Evolutionary conservation across 2,113 vertebrate species (phyloP).

Genomic region (Daboia siamensis): DNA sequence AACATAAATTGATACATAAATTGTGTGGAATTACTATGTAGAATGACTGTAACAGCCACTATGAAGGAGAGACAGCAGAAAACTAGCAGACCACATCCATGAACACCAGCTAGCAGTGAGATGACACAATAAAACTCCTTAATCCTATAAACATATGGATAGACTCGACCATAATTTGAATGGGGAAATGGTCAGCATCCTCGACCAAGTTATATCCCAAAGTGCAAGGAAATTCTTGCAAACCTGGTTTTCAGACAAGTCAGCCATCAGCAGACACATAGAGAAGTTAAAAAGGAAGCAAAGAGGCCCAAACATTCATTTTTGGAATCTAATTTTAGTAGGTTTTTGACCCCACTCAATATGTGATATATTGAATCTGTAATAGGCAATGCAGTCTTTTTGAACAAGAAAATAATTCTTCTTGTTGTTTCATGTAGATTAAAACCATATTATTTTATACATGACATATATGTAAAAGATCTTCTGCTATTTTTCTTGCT

Average conservation of each 20-base stretch:
- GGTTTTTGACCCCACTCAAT: neutral
- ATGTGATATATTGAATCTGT: neutral
- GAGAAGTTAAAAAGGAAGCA: neutral
- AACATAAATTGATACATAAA: neutral
- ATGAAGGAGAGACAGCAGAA: too few species aligned
- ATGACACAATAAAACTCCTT: neutral
- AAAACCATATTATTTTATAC: neutral
- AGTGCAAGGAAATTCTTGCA: neutral
- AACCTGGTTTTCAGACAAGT: neutral
- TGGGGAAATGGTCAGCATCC: neutral
- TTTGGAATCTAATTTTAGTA: neutral
- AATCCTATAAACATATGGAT: neutral
- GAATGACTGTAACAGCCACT: neutral
- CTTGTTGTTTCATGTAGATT: neutral
- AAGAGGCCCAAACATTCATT: neutral
- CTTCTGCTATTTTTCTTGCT: neutral
- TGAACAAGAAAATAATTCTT: neutral
- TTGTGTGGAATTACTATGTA: neutral
- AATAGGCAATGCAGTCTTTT: neutral
- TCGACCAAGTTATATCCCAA: neutral
- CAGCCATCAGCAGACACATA: neutral
- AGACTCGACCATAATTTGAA: neutral
- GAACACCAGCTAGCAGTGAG: neutral
- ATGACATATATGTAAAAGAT: neutral
- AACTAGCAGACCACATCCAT: too few species aligned